Conservation (phyloP, 2,113 vertebrate species). For the Meleagris gallopavo region DNA sequence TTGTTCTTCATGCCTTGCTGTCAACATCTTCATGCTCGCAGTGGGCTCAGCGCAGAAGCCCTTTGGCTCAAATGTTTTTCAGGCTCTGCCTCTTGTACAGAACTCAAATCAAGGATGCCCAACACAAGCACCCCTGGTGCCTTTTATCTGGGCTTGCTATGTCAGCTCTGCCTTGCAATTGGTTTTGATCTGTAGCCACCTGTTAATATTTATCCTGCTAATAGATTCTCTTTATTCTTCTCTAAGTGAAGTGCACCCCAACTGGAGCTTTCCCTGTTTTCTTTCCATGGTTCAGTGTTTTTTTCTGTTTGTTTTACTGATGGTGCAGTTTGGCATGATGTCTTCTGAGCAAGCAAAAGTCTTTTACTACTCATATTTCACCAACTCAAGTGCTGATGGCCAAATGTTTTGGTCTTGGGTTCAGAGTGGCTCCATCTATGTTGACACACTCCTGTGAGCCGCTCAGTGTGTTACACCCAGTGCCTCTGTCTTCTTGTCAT, state of each 20-base stretch:
- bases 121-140: not conserved
- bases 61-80: not conserved
- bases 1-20: not conserved
- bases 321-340: not conserved
- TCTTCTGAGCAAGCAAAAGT: not conserved
- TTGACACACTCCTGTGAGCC: not conserved
- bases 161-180: not conserved
- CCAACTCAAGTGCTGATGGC: not conserved
- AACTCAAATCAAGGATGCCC: not conserved
- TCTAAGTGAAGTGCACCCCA: not conserved
- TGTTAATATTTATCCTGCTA: conserved; percentile 24
- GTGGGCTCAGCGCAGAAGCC: accelerated
- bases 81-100: not conserved
- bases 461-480: not conserved
- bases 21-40: accelerated
- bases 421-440: not conserved
- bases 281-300: not conserved
- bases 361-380: not conserved
- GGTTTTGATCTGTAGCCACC: not conserved
- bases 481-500: not conserved
- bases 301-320: not conserved
- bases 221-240: not conserved
- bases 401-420: not conserved
- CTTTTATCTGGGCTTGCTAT: not conserved
- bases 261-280: not conserved